A percentile compares a stretch with the other conserved stretches of the same genome.
Conservation (phyloP, 2,797 vertebrate species). For the Simalia tracyae region DNA sequence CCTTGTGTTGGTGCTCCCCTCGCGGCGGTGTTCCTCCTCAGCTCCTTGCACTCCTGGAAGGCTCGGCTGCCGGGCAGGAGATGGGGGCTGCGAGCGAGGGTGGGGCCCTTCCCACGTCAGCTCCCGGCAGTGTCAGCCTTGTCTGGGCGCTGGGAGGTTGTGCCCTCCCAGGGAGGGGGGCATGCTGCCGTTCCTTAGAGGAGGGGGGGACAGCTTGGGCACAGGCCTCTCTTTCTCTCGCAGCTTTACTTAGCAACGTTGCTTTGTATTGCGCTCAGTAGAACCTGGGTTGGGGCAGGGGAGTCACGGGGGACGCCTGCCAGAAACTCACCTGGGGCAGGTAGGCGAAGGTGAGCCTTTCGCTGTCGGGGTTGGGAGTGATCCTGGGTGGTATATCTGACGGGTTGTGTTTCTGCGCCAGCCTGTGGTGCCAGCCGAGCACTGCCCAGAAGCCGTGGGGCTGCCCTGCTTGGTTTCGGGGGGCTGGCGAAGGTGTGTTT, state of each 20-base stretch:
- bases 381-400: not conserved
- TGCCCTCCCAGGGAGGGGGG: not conserved
- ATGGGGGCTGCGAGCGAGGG: not conserved
- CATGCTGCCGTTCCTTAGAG: not conserved
- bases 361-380: not conserved
- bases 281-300: not conserved
- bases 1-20: not conserved
- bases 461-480: no score
- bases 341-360: not conserved
- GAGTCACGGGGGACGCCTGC: not conserved
- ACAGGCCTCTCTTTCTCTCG: not conserved
- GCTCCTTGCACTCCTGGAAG: not conserved
- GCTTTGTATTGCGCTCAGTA: conserved; percentile 9
- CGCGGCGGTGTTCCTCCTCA: not conserved
- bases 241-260: conserved; percentile 13
- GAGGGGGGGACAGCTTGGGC: not conserved
- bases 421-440: not conserved
- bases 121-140: not conserved
- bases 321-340: not conserved
- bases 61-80: not conserved
- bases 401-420: not conserved
- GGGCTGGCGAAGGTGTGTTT: not conserved
- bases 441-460: not conserved
- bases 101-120: not conserved
- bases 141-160: not conserved